Conservation (phyloP, 1,140 invertebrate genomes). For the Drosophila tsacasi region DNA sequence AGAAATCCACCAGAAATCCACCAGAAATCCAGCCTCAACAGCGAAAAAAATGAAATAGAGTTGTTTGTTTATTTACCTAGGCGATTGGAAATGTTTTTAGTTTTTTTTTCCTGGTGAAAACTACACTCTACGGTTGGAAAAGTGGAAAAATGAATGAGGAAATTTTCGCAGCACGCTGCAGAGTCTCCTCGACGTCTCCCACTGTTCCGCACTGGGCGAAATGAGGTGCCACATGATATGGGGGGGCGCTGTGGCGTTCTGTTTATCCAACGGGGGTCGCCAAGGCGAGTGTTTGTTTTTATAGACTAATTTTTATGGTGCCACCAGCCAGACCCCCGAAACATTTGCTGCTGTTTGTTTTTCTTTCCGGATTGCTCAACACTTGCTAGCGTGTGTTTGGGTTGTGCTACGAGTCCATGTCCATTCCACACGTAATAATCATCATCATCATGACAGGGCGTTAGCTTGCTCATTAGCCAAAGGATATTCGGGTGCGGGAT, state of each 20-base stretch:
- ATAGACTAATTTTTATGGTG: constrained; percentile 83
- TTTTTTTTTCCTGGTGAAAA: constrained; percentile 23
- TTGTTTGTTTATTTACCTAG: constrained; percentile 49
- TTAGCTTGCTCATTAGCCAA: constrained; percentile 76
- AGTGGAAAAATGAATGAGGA: constrained; percentile 60
- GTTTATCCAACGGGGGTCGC: constrained; percentile 81
- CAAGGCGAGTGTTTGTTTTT: constrained; percentile 76
- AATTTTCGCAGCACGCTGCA: constrained; percentile 73
- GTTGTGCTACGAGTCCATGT: constrained; percentile 36
- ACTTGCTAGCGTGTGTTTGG: constrained; percentile 41
- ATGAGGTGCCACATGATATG: constrained; percentile 70
- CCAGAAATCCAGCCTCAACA: constrained; percentile 9
- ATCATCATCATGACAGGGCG: constrained; percentile 79
- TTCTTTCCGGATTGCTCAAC: constrained; percentile 68
- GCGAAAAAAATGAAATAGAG: constrained; percentile 50
- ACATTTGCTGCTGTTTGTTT: constrained; percentile 66
- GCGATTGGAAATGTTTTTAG: constrained; percentile 41
- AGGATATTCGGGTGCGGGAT: constrained; percentile 63
- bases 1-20: constrained; percentile 10
- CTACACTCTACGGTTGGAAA: background rate
- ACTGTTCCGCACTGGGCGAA: constrained; percentile 40
- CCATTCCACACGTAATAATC: constrained; percentile 68
- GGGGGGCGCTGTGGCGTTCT: constrained; percentile 49
- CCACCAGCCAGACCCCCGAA: constrained; percentile 25
- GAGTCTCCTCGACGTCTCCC: constrained; percentile 43